Evolutionary conservation across 2,888 invertebrate genomes (phyloP), one percentile per base, ranked within the genome.

Genomic region (Idaea straminata): DNA sequence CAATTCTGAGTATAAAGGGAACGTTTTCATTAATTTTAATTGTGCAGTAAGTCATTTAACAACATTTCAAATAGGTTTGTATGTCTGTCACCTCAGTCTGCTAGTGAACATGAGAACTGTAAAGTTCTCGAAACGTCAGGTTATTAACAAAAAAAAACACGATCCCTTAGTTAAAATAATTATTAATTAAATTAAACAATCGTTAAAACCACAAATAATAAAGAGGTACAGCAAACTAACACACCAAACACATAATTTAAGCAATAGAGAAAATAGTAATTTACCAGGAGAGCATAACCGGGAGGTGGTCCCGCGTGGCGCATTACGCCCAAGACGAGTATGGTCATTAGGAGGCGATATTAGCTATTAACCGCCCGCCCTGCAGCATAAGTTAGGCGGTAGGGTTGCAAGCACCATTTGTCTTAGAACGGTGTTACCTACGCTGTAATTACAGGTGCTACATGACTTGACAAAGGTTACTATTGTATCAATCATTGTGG

Each of bases 301-400:
- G 74, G 67, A 71, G 76, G 69, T 71, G 71, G 67, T 83, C 85
- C 89, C 91, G 85, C 81, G 90, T 82, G 91, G 86, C 84, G 83
- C 89, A 89, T 91, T 90, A 89, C 86, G 84, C 78, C 80, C 84
- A 86, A 90, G 89, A 90, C 87, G 89, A 85, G 85, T 84, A 84
- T 86, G 91, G 92, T 92, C 93, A 93, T 93, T 93, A 93, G 89
- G 84, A 88, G 82, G 83, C 89, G 88, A 89, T 93, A 93, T 92
- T 92, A 93, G 91, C 93, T 92, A 92, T 92, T 92, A 92, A 85
- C 90, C 86, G 86, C 78, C 84, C 68, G 83, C 87, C 87, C 84
- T 81, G 79, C 80, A 77, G 79, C 83, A 85, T 90, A 89, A 88
- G 85, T 89, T 87, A 87, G 59, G 59, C 59, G 84, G 77, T 74